Conservation (phyloP, 2,797 vertebrate genomes). For the Pseudochaenichthys georgianus region DNA sequence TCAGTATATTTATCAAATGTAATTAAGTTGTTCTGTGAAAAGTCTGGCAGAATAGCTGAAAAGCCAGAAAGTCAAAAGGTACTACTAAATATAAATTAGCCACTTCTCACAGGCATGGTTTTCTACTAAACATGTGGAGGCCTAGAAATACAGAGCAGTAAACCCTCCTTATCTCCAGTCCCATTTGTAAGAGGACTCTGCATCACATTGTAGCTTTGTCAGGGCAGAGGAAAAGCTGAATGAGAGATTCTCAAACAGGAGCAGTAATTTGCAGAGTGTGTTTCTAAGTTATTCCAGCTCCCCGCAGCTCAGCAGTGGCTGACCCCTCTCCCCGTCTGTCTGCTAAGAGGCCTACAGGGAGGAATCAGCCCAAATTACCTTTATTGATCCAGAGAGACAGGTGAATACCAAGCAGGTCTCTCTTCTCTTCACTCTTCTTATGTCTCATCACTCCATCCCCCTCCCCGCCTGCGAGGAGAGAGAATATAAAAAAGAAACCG, state of each 20-base stretch:
- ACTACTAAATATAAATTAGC: neutral
- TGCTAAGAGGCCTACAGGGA: constrained; percentile 86
- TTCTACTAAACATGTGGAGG: neutral
- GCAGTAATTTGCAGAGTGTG: constrained; percentile 80
- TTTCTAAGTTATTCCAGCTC: constrained; percentile 85
- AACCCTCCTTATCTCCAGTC: neutral
- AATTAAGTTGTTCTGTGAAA: neutral
- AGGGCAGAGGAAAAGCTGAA: constrained; percentile 63
- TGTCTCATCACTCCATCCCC: constrained; percentile 58
- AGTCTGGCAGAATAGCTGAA: neutral
- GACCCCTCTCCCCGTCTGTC: constrained; percentile 82
- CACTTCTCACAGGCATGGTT: neutral
- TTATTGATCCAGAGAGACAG: constrained; percentile 85
- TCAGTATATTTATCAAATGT: no score
- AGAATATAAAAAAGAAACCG: constrained; percentile 42
- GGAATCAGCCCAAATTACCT: constrained; percentile 86
- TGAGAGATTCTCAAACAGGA: constrained; percentile 76
- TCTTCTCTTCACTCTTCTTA: constrained; percentile 67
- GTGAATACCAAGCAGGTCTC: constrained; percentile 84
- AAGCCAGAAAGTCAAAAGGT: constrained; percentile 4
- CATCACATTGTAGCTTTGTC: constrained; percentile 40
- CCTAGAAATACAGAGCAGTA: neutral
- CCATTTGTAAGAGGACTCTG: constrained; percentile 33
- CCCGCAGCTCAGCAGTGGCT: constrained; percentile 81
- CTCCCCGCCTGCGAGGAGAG: constrained; percentile 38